phyloP scores from a whole-genome alignment of 2,888 invertebrate genomes.

The Dryadula phaetusa region DNA sequence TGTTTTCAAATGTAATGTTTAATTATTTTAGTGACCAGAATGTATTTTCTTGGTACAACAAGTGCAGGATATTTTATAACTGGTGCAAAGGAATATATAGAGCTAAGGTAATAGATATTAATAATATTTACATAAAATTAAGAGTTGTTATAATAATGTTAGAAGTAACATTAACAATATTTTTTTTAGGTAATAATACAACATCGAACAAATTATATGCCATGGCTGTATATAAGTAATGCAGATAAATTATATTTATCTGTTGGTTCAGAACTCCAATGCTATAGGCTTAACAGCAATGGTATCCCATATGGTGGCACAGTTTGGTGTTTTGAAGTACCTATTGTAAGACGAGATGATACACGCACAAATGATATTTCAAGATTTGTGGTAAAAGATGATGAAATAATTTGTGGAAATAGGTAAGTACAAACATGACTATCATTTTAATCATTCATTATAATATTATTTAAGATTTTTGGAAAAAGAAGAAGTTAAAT shows the following conservation, averaged over 20 bases:
- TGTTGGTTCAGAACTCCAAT: slow-evolving; percentile 64
- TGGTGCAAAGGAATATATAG: slow-evolving; percentile 71
- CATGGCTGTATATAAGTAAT: slow-evolving; percentile 66
- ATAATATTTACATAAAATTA: neutral
- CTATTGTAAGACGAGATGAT: slow-evolving; percentile 63
- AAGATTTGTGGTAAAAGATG: slow-evolving; percentile 67
- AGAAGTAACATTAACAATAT: neutral
- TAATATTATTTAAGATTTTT: too few relatives aligned
- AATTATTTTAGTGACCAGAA: slow-evolving; percentile 46
- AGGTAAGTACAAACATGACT: slow-evolving; percentile 57
- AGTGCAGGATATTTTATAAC: slow-evolving; percentile 67
- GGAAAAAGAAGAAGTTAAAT: too few relatives aligned
- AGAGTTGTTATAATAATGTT: neutral
- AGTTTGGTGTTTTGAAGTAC: slow-evolving; percentile 66
- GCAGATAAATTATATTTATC: slow-evolving; percentile 62
- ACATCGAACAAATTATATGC: slow-evolving; percentile 70
- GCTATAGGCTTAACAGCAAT: slow-evolving; percentile 58
- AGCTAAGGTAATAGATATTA: slow-evolving; percentile 51
- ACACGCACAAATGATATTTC: slow-evolving; percentile 76
- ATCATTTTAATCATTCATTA: too few relatives aligned
- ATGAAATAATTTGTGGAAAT: slow-evolving; percentile 71
- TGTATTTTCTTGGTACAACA: slow-evolving; percentile 57
- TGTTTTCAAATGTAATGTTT: neutral
- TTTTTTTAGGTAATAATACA: slow-evolving; percentile 62
- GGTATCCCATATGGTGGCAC: slow-evolving; percentile 55